phyloP scores from a whole-genome alignment of 2,888 invertebrate species.

The Hyppa rectilinea region DNA sequence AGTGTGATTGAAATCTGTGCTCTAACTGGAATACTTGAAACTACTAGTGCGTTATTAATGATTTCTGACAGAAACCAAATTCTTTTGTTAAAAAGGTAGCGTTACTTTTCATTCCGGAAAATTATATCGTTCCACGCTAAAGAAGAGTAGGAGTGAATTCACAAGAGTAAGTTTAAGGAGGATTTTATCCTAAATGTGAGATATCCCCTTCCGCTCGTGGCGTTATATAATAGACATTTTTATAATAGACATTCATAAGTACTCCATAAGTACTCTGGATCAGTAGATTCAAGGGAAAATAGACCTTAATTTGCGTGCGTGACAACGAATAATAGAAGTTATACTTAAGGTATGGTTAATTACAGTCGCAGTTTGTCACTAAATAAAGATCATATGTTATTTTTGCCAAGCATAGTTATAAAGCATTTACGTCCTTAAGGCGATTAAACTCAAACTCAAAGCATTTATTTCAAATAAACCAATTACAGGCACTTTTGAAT shows the following conservation, averaged over 20 bases:
- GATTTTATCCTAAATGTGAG: not conserved
- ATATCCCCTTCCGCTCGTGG: not conserved
- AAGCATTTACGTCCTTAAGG: not conserved
- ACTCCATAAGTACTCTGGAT: not conserved
- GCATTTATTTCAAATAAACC: too few species aligned
- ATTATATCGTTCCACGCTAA: slow-evolving; percentile 20
- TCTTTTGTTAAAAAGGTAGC: not conserved
- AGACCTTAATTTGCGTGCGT: not conserved
- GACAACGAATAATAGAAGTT: not conserved
- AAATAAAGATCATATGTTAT: not conserved
- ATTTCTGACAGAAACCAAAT: not conserved
- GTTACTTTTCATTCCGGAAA: slow-evolving; percentile 14
- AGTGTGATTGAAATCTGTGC: too few species aligned
- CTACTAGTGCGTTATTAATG: too few species aligned
- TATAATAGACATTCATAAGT: too few species aligned
- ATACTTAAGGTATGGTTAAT: not conserved
- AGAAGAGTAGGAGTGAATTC: not conserved
- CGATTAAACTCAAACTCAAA: too few species aligned
- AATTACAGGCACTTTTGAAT: too few species aligned
- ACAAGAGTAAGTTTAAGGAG: not conserved
- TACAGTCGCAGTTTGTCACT: not conserved
- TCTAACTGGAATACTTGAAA: too few species aligned
- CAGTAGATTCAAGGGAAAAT: slow-evolving; percentile 4
- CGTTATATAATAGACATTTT: too few species aligned
- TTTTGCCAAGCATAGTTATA: not conserved